phyloP scores from a whole-genome alignment of 2,888 invertebrate species.

The Amphipoea lucens region DNA sequence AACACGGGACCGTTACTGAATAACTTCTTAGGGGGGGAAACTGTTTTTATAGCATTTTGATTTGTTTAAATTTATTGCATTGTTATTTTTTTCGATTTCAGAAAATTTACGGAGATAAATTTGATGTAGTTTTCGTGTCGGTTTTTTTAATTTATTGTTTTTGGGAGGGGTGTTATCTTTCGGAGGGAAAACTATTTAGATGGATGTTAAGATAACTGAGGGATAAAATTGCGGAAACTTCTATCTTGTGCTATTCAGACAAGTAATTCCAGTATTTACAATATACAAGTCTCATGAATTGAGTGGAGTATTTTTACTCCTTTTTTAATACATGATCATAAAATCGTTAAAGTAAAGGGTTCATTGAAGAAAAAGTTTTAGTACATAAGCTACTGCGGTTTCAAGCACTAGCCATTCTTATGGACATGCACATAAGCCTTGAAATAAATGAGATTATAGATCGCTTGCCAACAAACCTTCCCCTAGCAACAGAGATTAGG shows the following conservation, averaged over 20 bases:
- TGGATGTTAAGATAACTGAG: constrained; percentile 35
- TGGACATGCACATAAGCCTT: constrained; percentile 13
- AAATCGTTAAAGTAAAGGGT: neutral
- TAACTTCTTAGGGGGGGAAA: constrained; percentile 58
- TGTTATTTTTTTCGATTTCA: constrained; percentile 67
- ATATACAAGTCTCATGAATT: neutral
- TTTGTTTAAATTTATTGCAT: constrained; percentile 80
- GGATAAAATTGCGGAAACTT: constrained; percentile 25
- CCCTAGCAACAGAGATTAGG: constrained; percentile 35
- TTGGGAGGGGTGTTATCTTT: constrained; percentile 13
- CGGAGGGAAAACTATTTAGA: constrained; percentile 47
- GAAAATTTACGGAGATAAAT: constrained; percentile 46
- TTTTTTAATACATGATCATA: neutral
- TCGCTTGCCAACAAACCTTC: constrained; percentile 28
- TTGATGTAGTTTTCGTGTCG: constrained; percentile 56
- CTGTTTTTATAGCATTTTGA: constrained; percentile 78
- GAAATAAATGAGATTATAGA: constrained; percentile 33
- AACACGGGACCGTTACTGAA: constrained; percentile 70
- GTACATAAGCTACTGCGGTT: neutral
- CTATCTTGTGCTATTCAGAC: neutral
- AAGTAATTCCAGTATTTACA: neutral
- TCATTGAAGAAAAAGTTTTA: neutral
- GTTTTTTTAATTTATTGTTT: constrained; percentile 55
- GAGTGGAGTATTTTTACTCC: neutral
- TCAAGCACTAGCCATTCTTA: neutral